Evolutionary conservation across 2,113 vertebrate species (phyloP).

Genomic region (Acrocephalus arundinaceus): DNA sequence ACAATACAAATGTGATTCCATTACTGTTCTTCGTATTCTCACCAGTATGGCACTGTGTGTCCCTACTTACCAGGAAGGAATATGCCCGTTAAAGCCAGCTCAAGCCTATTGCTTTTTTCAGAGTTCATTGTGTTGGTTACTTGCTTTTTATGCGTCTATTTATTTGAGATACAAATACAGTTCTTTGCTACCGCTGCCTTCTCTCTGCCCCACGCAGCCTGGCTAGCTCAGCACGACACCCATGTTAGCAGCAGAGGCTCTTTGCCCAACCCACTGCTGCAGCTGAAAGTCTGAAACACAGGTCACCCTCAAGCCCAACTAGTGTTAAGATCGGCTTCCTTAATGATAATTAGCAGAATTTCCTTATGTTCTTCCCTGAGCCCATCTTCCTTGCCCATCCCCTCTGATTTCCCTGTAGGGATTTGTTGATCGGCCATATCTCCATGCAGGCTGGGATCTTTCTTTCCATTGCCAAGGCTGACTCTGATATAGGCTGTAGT

Average conservation of each 20-base stretch:
- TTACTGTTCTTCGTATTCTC: not conserved
- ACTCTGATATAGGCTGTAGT: not conserved
- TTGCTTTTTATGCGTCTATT: not conserved
- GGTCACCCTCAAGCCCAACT: not conserved
- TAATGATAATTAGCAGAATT: not conserved
- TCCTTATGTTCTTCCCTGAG: not conserved
- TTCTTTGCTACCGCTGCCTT: not conserved
- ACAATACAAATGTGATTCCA: not conserved
- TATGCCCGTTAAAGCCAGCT: not conserved
- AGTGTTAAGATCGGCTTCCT: not conserved
- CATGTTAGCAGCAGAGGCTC: not conserved
- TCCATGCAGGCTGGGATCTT: not conserved
- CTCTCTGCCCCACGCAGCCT: not conserved
- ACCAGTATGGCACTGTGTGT: not conserved
- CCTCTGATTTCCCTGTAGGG: not conserved
- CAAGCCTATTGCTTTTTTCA: not conserved
- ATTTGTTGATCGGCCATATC: not conserved
- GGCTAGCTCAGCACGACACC: not conserved
- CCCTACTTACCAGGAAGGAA: not conserved
- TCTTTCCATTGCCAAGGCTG: not conserved
- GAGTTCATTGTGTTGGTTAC: not conserved
- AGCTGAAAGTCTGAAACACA: not conserved
- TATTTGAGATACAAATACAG: not conserved
- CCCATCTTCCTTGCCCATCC: not conserved
- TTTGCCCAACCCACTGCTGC: not conserved